Evolutionary conservation across 37 sponge, comb jelly and placozoan genomes (phyloP).

Genomic region (Dysidea cf. avara): DNA sequence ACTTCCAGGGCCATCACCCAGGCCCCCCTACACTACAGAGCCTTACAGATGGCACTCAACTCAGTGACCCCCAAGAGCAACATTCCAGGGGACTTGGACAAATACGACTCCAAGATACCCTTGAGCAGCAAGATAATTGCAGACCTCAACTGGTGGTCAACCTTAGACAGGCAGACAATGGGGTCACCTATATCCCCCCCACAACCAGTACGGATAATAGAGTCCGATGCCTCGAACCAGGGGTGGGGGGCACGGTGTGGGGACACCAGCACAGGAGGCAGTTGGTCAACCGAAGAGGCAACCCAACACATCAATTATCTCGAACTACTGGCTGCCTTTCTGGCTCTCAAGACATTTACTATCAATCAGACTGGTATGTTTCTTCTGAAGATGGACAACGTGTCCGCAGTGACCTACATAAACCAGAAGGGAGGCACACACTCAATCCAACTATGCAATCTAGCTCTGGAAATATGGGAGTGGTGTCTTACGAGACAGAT

Average conservation of each 20-base stretch:
- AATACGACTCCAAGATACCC: background rate
- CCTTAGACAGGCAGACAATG: background rate
- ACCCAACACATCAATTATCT: slow-evolving; percentile 9
- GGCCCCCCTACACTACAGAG: slow-evolving; percentile 26
- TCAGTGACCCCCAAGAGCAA: slow-evolving; percentile 7
- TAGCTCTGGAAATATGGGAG: slow-evolving; percentile 38
- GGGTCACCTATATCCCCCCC: background rate
- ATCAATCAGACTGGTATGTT: background rate
- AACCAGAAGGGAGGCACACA: slow-evolving; percentile 43
- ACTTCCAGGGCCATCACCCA: slow-evolving; percentile 14
- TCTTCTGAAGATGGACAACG: slow-evolving; percentile 15
- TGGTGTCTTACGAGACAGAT: slow-evolving; percentile 28
- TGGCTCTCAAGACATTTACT: slow-evolving; percentile 32
- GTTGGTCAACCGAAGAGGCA: slow-evolving; percentile 15
- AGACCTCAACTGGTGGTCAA: slow-evolving; percentile 15
- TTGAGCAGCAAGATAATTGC: background rate
- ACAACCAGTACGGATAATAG: background rate
- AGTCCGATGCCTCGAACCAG: slow-evolving; percentile 33
- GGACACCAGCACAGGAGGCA: slow-evolving; percentile 6
- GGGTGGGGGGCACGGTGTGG: slow-evolving; percentile 39
- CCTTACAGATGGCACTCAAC: background rate
- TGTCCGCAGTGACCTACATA: slow-evolving; percentile 21
- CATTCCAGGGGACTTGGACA: too few relatives aligned
- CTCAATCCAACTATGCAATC: slow-evolving; percentile 2
- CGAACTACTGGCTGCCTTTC: slow-evolving; percentile 30